These are phyloP conservation scores for Corydoras maculifer DNA, from an alignment of 2,113 vertebrate species.

Conservation along the genomic window DNA sequence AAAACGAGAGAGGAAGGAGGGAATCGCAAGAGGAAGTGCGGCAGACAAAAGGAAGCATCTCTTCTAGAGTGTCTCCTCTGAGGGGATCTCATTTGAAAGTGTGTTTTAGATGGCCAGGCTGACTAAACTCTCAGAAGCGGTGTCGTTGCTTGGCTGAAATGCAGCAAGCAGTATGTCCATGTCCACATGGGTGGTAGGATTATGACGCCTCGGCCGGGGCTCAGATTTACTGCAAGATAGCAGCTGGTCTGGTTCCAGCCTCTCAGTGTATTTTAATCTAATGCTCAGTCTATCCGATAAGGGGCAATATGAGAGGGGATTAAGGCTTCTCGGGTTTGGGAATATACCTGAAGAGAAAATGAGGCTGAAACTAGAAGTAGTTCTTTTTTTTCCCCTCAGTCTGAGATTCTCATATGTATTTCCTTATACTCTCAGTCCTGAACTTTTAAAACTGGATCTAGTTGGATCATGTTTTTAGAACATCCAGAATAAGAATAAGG, in stretches of 20 bases:
- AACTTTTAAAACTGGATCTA: conserved; percentile 61
- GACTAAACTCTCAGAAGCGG: not conserved
- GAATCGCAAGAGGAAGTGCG: conserved; percentile 22
- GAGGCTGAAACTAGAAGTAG: conserved; percentile 28
- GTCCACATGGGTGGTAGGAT: conserved; percentile 34
- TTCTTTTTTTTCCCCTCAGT: conserved; percentile 20
- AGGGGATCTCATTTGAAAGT: conserved; percentile 27
- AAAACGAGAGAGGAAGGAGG: conserved; percentile 45
- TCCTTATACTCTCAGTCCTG: conserved; percentile 11
- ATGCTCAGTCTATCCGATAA: conserved; percentile 44
- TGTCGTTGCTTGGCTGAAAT: not conserved
- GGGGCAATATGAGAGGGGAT: conserved; percentile 40
- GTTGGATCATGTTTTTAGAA: conserved; percentile 64
- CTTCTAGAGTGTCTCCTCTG: conserved; percentile 34
- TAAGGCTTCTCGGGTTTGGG: conserved; percentile 28
- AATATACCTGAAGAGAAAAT: conserved; percentile 25
- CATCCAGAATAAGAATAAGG: conserved; percentile 10
- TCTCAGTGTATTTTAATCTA: conserved; percentile 33
- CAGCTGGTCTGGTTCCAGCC: conserved; percentile 25
- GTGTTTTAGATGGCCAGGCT: conserved; percentile 8
- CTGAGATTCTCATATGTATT: conserved; percentile 44
- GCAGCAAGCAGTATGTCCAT: not conserved
- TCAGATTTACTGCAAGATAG: conserved; percentile 40
- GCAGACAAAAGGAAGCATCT: conserved; percentile 33
- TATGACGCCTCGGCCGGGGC: conserved; percentile 35